Percentiles rank a stretch among this genome's conserved stretches.
These are phyloP conservation scores for Nothura maculosa DNA, from an alignment of 2,797 vertebrate species.

Conservation along the genomic window DNA sequence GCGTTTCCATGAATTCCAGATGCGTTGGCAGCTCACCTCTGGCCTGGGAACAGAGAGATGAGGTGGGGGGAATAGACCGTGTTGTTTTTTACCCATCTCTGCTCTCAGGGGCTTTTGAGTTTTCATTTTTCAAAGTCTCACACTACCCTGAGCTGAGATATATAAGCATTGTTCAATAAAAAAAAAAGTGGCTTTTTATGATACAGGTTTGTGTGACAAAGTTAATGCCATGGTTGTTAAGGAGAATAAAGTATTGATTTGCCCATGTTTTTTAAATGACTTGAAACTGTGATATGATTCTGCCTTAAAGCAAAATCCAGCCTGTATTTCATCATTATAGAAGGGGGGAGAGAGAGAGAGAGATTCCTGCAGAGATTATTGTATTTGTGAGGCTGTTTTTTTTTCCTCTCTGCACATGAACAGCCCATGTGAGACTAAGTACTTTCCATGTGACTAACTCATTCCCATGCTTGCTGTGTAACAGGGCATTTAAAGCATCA, in stretches of 20 bases:
- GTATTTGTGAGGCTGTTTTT: constrained; percentile 67
- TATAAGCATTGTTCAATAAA: not conserved
- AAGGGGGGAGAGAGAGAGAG: not conserved
- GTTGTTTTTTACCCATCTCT: not conserved
- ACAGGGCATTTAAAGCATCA: constrained; percentile 63
- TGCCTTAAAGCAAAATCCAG: constrained; percentile 56
- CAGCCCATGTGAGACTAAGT: constrained; percentile 87
- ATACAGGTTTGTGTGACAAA: constrained; percentile 5
- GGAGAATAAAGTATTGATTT: constrained; percentile 33
- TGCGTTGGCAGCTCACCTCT: constrained; percentile 48
- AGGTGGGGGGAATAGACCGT: fast-evolving
- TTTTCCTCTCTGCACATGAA: constrained; percentile 83
- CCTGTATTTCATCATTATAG: constrained; percentile 51
- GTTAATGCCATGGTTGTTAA: not conserved
- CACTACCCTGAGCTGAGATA: not conserved
- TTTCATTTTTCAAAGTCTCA: not conserved
- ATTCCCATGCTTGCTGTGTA: constrained; percentile 74
- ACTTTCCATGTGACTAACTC: constrained; percentile 86
- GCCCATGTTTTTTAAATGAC: not conserved
- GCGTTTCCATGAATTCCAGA: constrained; percentile 31
- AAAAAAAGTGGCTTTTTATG: not conserved
- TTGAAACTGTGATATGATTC: constrained; percentile 47
- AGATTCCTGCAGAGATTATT: constrained; percentile 79
- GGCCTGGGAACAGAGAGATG: not conserved
- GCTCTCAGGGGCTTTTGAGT: not conserved